These are phyloP conservation scores for Odontamblyopus rebecca DNA, from an alignment of 2,797 vertebrate species.

Conservation along the genomic window DNA sequence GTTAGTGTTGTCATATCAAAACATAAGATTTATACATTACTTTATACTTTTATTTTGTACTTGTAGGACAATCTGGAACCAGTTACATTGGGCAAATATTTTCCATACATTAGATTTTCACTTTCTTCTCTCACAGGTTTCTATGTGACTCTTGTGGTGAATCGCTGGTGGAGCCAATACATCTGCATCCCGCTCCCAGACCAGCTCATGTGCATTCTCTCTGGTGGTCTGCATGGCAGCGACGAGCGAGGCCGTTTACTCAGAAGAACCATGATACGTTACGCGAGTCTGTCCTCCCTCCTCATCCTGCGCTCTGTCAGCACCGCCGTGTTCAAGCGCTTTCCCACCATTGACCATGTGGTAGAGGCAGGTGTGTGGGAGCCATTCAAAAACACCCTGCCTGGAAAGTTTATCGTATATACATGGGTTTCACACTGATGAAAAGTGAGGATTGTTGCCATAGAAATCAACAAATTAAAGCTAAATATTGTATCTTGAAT, in stretches of 20 bases:
- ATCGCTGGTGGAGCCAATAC: constrained; percentile 92
- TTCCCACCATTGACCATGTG: constrained; percentile 88
- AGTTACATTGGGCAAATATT: too few relatives aligned
- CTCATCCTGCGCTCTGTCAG: constrained; percentile 88
- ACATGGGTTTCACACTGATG: too few relatives aligned
- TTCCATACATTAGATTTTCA: neutral
- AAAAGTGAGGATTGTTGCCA: too few relatives aligned
- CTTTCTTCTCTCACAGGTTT: constrained; percentile 76
- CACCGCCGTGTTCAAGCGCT: constrained; percentile 86
- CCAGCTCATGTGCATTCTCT: constrained; percentile 84
- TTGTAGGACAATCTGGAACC: too few relatives aligned
- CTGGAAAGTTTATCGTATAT: too few relatives aligned
- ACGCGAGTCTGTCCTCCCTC: constrained; percentile 82
- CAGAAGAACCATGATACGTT: constrained; percentile 86
- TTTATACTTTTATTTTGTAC: too few relatives aligned
- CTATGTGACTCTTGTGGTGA: constrained; percentile 89
- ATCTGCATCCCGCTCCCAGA: constrained; percentile 85
- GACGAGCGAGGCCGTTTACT: constrained; percentile 86
- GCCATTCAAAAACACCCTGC: too few relatives aligned
- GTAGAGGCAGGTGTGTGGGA: constrained; percentile 83
- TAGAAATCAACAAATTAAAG: too few relatives aligned
- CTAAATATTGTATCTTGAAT: too few relatives aligned
- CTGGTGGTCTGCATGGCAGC: constrained; percentile 79
- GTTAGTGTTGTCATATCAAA: too few relatives aligned
- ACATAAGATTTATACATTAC: too few relatives aligned